Evolutionary conservation across 2,888 invertebrate genomes (phyloP).

Genomic region (Barypeithes pellucidus): DNA sequence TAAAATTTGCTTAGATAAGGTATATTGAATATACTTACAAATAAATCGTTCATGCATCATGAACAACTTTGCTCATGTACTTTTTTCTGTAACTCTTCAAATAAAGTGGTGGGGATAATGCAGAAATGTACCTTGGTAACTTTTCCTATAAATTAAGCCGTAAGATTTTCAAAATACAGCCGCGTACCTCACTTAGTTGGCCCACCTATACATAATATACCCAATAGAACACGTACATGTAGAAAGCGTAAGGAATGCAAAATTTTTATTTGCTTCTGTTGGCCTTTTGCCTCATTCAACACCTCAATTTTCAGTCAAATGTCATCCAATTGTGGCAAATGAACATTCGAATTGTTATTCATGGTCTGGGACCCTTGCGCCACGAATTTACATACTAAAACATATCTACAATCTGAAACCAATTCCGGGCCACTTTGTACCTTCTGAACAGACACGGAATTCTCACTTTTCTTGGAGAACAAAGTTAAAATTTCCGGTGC

Average conservation of each 20-base stretch:
- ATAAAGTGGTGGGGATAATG: too few relatives aligned
- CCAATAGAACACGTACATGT: too few relatives aligned
- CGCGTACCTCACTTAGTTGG: too few relatives aligned
- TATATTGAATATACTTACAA: too few relatives aligned
- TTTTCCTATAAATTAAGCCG: too few relatives aligned
- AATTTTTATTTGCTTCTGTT: constrained; percentile 24
- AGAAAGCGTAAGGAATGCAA: background rate
- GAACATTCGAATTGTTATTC: constrained; percentile 69
- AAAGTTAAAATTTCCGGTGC: constrained; percentile 48
- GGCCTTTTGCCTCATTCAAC: constrained; percentile 37
- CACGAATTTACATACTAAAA: constrained; percentile 70
- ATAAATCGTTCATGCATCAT: too few relatives aligned
- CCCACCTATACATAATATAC: too few relatives aligned
- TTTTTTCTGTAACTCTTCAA: too few relatives aligned
- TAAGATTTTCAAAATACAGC: too few relatives aligned
- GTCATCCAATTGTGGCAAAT: constrained; percentile 59
- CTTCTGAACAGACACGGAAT: constrained; percentile 40
- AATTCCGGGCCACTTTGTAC: constrained; percentile 63
- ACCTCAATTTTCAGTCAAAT: constrained; percentile 56
- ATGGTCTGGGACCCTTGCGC: constrained; percentile 71
- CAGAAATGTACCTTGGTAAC: too few relatives aligned
- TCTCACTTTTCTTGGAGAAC: constrained; percentile 47
- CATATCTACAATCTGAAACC: constrained; percentile 66
- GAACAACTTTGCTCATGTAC: too few relatives aligned
- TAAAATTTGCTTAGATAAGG: too few relatives aligned